A percentile compares a stretch with the other conserved stretches of the same genome.
Evolutionary conservation across 2,888 invertebrate species (phyloP).

Genomic region (Epinotia ramella): DNA sequence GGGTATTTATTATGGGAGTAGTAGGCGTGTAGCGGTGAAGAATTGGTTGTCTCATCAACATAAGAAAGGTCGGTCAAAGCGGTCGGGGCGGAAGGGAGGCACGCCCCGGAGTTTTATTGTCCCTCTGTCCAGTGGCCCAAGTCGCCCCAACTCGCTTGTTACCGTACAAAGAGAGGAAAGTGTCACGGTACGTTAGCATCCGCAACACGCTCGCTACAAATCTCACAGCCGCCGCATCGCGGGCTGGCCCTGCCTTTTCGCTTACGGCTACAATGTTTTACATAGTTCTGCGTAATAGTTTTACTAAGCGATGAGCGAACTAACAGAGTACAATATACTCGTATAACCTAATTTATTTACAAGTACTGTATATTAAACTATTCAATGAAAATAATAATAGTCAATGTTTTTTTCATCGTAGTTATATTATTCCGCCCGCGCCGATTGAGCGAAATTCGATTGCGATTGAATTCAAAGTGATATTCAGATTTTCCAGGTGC

Average conservation of each 20-base stretch:
- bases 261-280: slow-evolving; percentile 7
- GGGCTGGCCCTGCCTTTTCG: slow-evolving; percentile 9
- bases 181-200: slow-evolving; percentile 50
- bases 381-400: no score
- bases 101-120: slow-evolving; percentile 79
- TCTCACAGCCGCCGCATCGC: slow-evolving; percentile 39
- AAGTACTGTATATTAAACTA: no score
- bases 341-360: neutral
- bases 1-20: slow-evolving; percentile 51
- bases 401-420: no score
- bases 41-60: slow-evolving; percentile 67
- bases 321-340: neutral
- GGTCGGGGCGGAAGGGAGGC: slow-evolving; percentile 46
- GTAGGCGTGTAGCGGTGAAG: slow-evolving; percentile 41
- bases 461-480: no score
- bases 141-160: slow-evolving; percentile 56
- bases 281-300: slow-evolving; percentile 9
- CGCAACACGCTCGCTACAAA: slow-evolving; percentile 47
- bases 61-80: slow-evolving; percentile 66
- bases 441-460: no score
- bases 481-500: no score
- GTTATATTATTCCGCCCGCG: no score
- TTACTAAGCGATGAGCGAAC: neutral
- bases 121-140: slow-evolving; percentile 55
- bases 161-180: slow-evolving; percentile 48